Evolutionary conservation across 2,888 invertebrate genomes (phyloP).

Genomic region (Schizotus pectinicornis): DNA sequence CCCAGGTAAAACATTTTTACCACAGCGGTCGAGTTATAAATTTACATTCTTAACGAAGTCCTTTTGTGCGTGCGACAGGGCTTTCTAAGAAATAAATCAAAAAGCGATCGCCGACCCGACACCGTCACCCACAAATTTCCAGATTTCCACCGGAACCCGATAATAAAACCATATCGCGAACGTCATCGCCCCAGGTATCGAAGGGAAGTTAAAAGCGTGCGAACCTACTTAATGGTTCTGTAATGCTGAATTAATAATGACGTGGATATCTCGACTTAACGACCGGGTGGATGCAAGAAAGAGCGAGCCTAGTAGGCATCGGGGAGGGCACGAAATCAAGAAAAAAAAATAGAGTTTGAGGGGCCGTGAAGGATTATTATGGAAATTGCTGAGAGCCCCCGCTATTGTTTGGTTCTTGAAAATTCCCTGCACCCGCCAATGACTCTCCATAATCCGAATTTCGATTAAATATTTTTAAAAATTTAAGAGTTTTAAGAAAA

Average conservation of each 20-base stretch:
- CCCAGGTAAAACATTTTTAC: constrained; percentile 11
- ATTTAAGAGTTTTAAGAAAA: too few species aligned
- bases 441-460: too few species aligned
- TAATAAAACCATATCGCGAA: constrained; percentile 16
- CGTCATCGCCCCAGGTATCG: constrained; percentile 9
- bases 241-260: constrained; percentile 31
- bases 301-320: background rate
- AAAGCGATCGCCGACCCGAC: too few species aligned
- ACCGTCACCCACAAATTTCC: background rate
- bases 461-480: too few species aligned
- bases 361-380: too few species aligned
- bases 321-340: background rate
- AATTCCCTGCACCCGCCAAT: too few species aligned
- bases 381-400: too few species aligned
- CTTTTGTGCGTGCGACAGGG: constrained; percentile 8
- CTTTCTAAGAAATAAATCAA: constrained; percentile 4
- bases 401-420: too few species aligned
- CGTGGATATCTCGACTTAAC: constrained; percentile 20
- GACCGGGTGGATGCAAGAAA: constrained; percentile 3
- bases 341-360: too few species aligned
- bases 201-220: constrained; percentile 25
- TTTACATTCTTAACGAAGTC: constrained; percentile 19
- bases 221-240: constrained; percentile 28
- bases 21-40: constrained; percentile 6
- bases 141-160: constrained; percentile 17